Conservation (phyloP, 2,888 invertebrate genomes). For the Emmelina monodactyla region DNA sequence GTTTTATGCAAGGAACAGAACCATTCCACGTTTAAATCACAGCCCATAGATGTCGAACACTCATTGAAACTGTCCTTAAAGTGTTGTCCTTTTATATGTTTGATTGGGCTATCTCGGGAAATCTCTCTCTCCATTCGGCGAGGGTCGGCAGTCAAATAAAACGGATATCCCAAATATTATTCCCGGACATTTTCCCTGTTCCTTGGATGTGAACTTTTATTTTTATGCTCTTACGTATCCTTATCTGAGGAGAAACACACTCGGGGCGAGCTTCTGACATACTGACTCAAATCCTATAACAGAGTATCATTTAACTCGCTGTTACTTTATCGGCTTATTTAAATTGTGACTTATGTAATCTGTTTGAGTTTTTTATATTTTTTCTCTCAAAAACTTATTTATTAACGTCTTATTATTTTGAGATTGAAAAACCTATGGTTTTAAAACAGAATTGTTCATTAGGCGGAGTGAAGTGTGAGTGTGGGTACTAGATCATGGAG, state of each 20-base stretch:
- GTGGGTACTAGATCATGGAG: too few relatives aligned
- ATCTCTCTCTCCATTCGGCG: constrained; percentile 62
- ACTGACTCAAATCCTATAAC: constrained; percentile 54
- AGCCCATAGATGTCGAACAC: constrained; percentile 47
- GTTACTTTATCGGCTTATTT: too few relatives aligned
- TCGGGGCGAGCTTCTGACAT: constrained; percentile 51
- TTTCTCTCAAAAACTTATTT: too few relatives aligned
- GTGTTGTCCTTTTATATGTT: constrained; percentile 66
- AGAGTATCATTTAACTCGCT: too few relatives aligned
- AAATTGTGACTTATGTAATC: too few relatives aligned
- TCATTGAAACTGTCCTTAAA: constrained; percentile 64
- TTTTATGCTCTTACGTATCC: constrained; percentile 64
- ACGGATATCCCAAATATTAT: constrained; percentile 64
- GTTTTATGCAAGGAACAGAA: not conserved
- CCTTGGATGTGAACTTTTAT: constrained; percentile 64
- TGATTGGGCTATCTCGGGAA: constrained; percentile 65
- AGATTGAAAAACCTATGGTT: too few relatives aligned
- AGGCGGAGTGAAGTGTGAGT: too few relatives aligned
- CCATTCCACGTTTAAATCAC: constrained; percentile 3
- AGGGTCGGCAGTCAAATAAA: constrained; percentile 66
- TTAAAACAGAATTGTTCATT: too few relatives aligned
- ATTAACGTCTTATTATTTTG: too few relatives aligned
- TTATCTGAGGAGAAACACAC: constrained; percentile 60
- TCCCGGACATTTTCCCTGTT: constrained; percentile 59
- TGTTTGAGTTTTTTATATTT: too few relatives aligned